These are phyloP conservation scores for Coelogynopora nodosa DNA, from an alignment of 2,888 invertebrate species.

Conservation along the genomic window DNA sequence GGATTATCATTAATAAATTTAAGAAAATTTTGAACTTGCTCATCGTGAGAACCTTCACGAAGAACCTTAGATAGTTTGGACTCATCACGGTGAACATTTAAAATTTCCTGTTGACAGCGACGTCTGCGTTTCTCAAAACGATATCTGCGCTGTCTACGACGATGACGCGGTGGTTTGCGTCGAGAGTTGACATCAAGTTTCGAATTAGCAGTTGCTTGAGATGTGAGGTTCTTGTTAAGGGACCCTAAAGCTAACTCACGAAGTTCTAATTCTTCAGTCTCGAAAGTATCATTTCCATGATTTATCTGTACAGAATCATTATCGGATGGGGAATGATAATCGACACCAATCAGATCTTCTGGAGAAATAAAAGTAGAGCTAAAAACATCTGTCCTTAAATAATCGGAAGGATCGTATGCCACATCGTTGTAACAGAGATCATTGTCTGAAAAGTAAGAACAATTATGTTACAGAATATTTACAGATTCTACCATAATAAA, in stretches of 20 bases:
- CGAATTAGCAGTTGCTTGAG: neutral
- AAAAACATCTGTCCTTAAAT: neutral
- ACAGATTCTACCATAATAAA: neutral
- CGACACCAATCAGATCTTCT: neutral
- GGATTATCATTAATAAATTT: no score
- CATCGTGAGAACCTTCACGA: no score
- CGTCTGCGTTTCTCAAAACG: no score
- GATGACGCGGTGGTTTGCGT: neutral
- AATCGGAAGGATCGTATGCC: neutral
- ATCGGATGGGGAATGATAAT: neutral
- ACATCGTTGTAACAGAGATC: neutral
- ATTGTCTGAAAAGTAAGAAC: neutral
- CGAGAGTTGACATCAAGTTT: neutral
- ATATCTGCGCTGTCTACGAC: neutral
- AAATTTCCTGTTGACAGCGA: no score
- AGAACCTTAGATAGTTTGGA: no score
- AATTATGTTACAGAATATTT: neutral
- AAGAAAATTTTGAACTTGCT: no score
- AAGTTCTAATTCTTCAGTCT: neutral
- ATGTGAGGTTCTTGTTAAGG: neutral
- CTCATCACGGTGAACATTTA: no score
- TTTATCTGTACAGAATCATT: no score
- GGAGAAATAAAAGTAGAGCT: neutral
- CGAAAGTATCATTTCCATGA: neutral
- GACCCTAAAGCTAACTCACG: neutral